These are phyloP conservation scores for Arrhamphus sclerolepis DNA, from an alignment of 2,797 vertebrate species.

Conservation along the genomic window DNA sequence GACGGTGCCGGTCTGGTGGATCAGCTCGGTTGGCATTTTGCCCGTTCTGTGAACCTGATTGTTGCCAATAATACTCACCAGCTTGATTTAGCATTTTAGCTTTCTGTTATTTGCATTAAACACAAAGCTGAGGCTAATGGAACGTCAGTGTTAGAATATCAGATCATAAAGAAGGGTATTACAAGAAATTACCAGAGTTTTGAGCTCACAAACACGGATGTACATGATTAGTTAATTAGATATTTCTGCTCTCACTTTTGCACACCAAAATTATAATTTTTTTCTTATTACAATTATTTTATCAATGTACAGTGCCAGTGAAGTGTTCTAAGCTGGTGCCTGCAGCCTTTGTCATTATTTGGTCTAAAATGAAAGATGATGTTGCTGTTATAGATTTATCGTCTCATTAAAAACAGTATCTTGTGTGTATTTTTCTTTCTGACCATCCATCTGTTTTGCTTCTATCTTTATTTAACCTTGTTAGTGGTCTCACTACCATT, in stretches of 20 bases:
- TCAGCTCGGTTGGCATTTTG: too few relatives aligned
- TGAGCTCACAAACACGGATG: not conserved
- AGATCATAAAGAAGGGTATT: not conserved
- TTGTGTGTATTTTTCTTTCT: too few relatives aligned
- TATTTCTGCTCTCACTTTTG: not conserved
- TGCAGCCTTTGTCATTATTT: not conserved
- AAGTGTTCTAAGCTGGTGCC: not conserved
- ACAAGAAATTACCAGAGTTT: not conserved
- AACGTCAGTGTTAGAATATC: not conserved
- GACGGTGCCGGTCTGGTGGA: too few relatives aligned
- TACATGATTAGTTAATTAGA: slow-evolving; percentile 6
- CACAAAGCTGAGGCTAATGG: not conserved
- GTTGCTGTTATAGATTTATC: too few relatives aligned
- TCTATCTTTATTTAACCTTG: slow-evolving; percentile 1
- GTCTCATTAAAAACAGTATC: too few relatives aligned
- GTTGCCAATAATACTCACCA: not conserved
- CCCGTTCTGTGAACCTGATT: not conserved
- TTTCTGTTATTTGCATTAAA: not conserved
- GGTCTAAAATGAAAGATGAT: not conserved
- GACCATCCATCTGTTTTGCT: not conserved
- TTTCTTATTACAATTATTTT: slow-evolving; percentile 1
- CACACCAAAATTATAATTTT: not conserved
- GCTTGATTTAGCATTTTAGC: not conserved
- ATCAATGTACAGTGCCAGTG: not conserved
- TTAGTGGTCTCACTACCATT: not conserved